Conservation (phyloP, 2,797 vertebrate species). For the Chelon labrosus region DNA sequence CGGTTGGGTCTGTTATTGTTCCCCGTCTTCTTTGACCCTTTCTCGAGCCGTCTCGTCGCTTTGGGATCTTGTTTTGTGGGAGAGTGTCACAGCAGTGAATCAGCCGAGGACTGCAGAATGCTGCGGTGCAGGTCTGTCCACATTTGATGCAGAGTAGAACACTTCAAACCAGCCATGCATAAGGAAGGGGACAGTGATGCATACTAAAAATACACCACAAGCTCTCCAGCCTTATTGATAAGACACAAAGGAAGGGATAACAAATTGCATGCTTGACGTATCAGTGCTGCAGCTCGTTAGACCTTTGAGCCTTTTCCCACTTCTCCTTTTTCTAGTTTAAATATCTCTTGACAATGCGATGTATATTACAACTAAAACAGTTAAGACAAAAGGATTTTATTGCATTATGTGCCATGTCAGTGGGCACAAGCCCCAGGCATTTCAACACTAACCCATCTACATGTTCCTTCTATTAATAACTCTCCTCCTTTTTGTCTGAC, state of each 20-base stretch:
- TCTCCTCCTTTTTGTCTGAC: slow-evolving; percentile 44
- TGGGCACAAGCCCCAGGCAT: slow-evolving; percentile 11
- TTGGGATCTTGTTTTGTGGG: slow-evolving; percentile 27
- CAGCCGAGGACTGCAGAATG: slow-evolving; percentile 51
- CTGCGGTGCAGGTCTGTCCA: slow-evolving; percentile 40
- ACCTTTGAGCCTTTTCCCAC: slow-evolving; percentile 16
- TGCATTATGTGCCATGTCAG: slow-evolving; percentile 40
- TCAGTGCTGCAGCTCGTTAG: slow-evolving; percentile 17
- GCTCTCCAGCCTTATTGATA: slow-evolving; percentile 34
- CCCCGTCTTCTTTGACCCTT: neutral
- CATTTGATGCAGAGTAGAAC: slow-evolving; percentile 53
- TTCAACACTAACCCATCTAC: slow-evolving; percentile 41
- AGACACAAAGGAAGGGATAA: slow-evolving; percentile 31
- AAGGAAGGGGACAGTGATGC: slow-evolving; percentile 55
- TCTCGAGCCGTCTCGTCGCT: slow-evolving; percentile 1
- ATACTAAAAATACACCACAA: slow-evolving; percentile 62
- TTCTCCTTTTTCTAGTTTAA: slow-evolving; percentile 18
- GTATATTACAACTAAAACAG: slow-evolving; percentile 37
- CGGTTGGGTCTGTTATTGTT: neutral
- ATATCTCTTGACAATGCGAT: slow-evolving; percentile 17
- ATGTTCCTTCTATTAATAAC: slow-evolving; percentile 49
- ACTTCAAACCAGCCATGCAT: slow-evolving; percentile 57
- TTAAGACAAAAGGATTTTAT: slow-evolving; percentile 30
- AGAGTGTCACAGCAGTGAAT: slow-evolving; percentile 38
- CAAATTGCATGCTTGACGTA: neutral